phyloP scores from a whole-genome alignment of 1,140 invertebrate species.

The Hermatobates lingyangjiaoensis region DNA sequence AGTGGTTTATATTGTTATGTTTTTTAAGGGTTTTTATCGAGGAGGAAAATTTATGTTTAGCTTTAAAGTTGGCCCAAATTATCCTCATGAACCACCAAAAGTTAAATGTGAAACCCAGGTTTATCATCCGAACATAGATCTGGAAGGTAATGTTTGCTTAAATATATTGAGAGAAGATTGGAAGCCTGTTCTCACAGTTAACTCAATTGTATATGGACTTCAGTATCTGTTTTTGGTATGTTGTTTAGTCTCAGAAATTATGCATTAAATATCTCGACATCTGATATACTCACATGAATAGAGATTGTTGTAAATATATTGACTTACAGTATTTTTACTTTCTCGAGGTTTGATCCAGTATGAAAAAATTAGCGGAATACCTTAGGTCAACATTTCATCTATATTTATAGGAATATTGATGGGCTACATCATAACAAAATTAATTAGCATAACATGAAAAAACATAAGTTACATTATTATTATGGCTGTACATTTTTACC shows the following conservation, averaged over 20 bases:
- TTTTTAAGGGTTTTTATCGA: constrained; percentile 74
- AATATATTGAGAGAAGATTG: constrained; percentile 95
- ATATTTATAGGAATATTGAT: no score
- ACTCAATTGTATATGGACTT: constrained; percentile 93
- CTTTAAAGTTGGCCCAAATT: constrained; percentile 92
- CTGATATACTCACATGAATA: no score
- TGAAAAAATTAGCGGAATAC: no score
- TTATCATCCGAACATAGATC: constrained; percentile 89
- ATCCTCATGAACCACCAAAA: constrained; percentile 90
- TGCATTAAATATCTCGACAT: no score
- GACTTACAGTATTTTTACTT: no score
- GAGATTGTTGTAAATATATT: no score
- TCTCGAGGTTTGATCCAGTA: no score
- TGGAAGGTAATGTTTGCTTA: constrained; percentile 85
- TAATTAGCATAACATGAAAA: no score
- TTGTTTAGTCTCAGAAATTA: constrained; percentile 14
- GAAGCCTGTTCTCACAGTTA: constrained; percentile 96
- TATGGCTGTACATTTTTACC: no score
- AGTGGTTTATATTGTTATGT: constrained; percentile 8
- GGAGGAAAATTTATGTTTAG: constrained; percentile 87
- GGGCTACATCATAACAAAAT: no score
- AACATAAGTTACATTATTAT: no score
- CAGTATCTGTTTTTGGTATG: constrained; percentile 91
- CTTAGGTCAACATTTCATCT: no score
- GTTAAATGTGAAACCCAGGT: constrained; percentile 88